Percentiles rank a stretch among this genome's conserved stretches.
Evolutionary conservation across 2,888 invertebrate genomes (phyloP).

Genomic region (Ennomos fuscantarius): DNA sequence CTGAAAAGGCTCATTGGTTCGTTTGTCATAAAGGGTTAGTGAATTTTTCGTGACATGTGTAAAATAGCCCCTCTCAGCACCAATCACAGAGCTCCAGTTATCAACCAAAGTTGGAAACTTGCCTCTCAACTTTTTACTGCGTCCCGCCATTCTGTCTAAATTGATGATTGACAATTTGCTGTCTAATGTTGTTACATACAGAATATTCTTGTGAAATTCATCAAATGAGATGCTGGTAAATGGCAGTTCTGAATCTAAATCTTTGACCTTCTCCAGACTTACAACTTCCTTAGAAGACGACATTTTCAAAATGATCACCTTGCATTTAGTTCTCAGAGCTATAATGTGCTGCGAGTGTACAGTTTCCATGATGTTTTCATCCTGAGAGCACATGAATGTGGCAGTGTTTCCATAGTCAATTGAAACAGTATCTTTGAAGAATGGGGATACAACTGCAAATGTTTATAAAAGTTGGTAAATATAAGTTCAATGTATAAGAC

Average conservation of each 20-base stretch:
- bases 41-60: constrained; percentile 59
- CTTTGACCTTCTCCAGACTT: constrained; percentile 59
- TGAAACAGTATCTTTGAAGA: constrained; percentile 51
- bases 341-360: constrained; percentile 61
- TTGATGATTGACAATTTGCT: constrained; percentile 68
- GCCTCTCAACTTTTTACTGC: constrained; percentile 58
- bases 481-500: too few species aligned
- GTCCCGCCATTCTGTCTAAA: constrained; percentile 65
- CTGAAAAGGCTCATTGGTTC: constrained; percentile 56
- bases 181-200: constrained; percentile 67
- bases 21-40: constrained; percentile 73
- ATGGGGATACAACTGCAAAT: constrained; percentile 68
- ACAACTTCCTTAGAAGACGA: constrained; percentile 43
- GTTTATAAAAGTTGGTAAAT: constrained; percentile 2
- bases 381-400: constrained; percentile 60
- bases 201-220: constrained; percentile 66
- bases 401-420: constrained; percentile 48
- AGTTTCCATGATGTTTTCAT: constrained; percentile 70
- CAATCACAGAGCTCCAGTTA: constrained; percentile 74
- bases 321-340: constrained; percentile 67
- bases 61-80: constrained; percentile 61
- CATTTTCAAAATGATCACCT: constrained; percentile 67
- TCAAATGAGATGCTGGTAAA: constrained; percentile 75
- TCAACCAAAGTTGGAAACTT: constrained; percentile 53
- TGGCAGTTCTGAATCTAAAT: constrained; percentile 62